Conservation (phyloP, 2,888 invertebrate genomes). For the Tiphia femorata region DNA sequence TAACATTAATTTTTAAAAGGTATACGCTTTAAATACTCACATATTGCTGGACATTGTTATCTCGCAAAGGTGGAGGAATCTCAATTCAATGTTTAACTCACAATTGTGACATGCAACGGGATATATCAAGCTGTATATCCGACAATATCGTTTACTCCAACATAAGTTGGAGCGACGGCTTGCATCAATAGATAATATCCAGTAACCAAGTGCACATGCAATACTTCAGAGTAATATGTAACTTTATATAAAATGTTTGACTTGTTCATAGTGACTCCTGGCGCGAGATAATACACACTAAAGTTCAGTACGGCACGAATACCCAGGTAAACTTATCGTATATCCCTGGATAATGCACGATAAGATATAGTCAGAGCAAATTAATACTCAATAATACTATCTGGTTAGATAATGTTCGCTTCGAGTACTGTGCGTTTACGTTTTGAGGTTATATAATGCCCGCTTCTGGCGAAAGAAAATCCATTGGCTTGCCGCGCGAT, state of each 20-base stretch:
- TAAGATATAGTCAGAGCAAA: constrained; percentile 32
- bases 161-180: constrained; percentile 26
- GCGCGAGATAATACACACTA: constrained; percentile 27
- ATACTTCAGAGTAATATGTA: constrained; percentile 35
- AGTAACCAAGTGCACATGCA: constrained; percentile 30
- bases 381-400: constrained; percentile 1
- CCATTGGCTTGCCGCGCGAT: no score
- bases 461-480: no score
- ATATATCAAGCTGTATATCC: no score
- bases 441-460: constrained; percentile 27
- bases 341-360: constrained; percentile 23
- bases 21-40: no score
- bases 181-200: constrained; percentile 37
- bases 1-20: no score
- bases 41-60: no score
- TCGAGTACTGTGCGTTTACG: no score
- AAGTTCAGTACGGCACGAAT: constrained; percentile 6
- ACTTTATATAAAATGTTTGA: constrained; percentile 28
- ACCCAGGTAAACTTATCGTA: constrained; percentile 19
- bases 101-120: no score
- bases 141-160: constrained; percentile 29
- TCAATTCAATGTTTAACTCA: no score
- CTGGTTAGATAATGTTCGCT: not conserved
- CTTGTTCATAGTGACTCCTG: constrained; percentile 34
- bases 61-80: no score